Base-by-base conservation (phyloP, 2,888 invertebrate species). In the Eulithis prunata region DNA sequence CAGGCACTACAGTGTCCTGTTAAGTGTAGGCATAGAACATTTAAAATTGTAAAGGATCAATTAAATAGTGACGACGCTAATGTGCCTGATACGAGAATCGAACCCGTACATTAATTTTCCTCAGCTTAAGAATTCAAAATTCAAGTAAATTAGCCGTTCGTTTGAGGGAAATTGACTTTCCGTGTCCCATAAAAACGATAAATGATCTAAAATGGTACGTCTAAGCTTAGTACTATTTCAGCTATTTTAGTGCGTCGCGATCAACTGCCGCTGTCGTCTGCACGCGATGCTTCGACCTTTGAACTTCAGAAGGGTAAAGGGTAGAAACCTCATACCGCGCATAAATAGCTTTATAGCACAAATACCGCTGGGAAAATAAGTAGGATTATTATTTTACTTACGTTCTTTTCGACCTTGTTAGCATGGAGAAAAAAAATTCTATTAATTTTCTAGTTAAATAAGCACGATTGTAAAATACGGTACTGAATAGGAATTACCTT, bases 401-500 rank as follows among this genome's bases (percentile, higher is more conserved):
- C 89, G 79, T 76, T 70, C 65, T 71, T 61, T 79, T 81, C 11
- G 69, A 75, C 84, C 88, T 88, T 79, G 79, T 62, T 67, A 75
- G 88, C 87, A 81, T 74, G 70, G 11, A 57, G 32, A 63, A 80
- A 76, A 77, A 64, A 78, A 74, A 74, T 8, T 21, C 36, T 36
- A 56, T 32, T 4, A 8, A 53, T 32, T 45, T 60, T 8, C 14
- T 41, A 41, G 14, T 1, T 11, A 4, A 46, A 45, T 45, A 6
- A 55, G 10, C 41, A 41, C 8, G 41, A 8, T 1, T 38, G 38
- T 41, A 41, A 41, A 11, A 8, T 6, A 41, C 10, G 4, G 41
- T 41, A 41, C 10, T 10, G 10, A 11, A 8, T 41, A 41, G 38
- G 38, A 4, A 57, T 87, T 84, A 96, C 95, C 97, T 96, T 78